Evolutionary conservation across 2,113 vertebrate genomes (phyloP), one percentile per base, ranked within the genome.

Genomic region (Pseudopipra pipra): DNA sequence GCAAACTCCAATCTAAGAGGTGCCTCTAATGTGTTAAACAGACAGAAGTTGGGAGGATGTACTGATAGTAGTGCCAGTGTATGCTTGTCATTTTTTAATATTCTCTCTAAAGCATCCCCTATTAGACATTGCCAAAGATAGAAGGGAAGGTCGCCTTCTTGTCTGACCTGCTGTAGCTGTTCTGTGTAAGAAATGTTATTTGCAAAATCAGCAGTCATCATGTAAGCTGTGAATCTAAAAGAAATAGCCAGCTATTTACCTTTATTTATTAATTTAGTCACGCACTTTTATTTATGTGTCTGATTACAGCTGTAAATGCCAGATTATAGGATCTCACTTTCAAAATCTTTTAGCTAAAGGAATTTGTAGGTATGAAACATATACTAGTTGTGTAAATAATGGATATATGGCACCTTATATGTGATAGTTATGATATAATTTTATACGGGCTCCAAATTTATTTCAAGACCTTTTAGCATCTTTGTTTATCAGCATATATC

Each of bases 381-480:
- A 44, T 54, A 39, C 22, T 41, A 68, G 5, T 37, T 65, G 30
- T 37, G 11, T 78, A 79, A 79, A 74, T 91, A 85, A 72, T 46
- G 12, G 25, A n/a, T 49, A n/a, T 43, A 58, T 39, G 27, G 23
- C 37, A 70, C 11, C 23, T 61, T 61, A 37, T 52, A 59, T 65
- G 24, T 41, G 9, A 70, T 30, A 76, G 39, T 10, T 73, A 55
- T 39, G n/a, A 35, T 31, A 41, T 43, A 21, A 79, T 85, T 86
- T 81, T 85, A 37, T 62, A 62, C 24, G 77, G 23, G 54, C 25
- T 58, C 33, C 37, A 79, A 82, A 87, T 72, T 71, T 87, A 85
- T 91, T 89, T 89, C 41, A 72, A 91, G 71, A 76, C 44, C 54
- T 87, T 95, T 95, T 73, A 85, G 87, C 54, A 74, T 73, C 49